A percentile compares a stretch with the other conserved stretches of the same genome.
Conservation (phyloP, 2,113 vertebrate species). For the Ancistrus triradiatus region DNA sequence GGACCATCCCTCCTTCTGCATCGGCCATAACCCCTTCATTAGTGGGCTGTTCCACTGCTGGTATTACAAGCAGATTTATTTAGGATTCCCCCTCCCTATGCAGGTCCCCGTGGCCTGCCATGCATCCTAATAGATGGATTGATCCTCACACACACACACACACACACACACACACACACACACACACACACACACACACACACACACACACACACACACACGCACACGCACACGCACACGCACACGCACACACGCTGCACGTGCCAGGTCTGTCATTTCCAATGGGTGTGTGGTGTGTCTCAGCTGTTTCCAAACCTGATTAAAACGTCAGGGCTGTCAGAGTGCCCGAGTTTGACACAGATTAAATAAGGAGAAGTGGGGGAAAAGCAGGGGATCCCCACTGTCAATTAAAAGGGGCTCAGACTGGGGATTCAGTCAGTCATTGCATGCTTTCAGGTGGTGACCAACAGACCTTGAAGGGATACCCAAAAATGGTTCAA, state of each 20-base stretch:
- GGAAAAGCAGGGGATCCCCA: neutral
- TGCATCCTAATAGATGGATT: constrained; percentile 35
- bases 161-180: constrained; percentile 29
- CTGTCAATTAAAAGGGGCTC: no score
- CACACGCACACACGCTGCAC: constrained; percentile 18
- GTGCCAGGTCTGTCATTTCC: constrained; percentile 20
- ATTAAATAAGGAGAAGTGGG: constrained; percentile 41
- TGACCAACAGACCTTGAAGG: no score
- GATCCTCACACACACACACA: constrained; percentile 19
- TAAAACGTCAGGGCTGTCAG: constrained; percentile 68
- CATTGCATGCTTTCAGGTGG: no score
- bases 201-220: constrained; percentile 27
- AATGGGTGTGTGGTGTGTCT: constrained; percentile 41
- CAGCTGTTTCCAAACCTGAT: constrained; percentile 68
- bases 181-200: constrained; percentile 14
- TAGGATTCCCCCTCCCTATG: constrained; percentile 19
- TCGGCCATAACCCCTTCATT: constrained; percentile 70
- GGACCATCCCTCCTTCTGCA: constrained; percentile 22
- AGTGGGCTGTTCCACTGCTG: constrained; percentile 64
- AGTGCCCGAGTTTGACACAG: constrained; percentile 55
- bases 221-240: constrained; percentile 28
- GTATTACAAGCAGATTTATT: constrained; percentile 65
- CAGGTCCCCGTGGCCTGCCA: constrained; percentile 11
- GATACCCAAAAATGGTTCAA: no score
- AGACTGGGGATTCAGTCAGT: no score